These are phyloP conservation scores for Heliothis virescens DNA, from an alignment of 1,140 invertebrate genomes.

Conservation along the genomic window DNA sequence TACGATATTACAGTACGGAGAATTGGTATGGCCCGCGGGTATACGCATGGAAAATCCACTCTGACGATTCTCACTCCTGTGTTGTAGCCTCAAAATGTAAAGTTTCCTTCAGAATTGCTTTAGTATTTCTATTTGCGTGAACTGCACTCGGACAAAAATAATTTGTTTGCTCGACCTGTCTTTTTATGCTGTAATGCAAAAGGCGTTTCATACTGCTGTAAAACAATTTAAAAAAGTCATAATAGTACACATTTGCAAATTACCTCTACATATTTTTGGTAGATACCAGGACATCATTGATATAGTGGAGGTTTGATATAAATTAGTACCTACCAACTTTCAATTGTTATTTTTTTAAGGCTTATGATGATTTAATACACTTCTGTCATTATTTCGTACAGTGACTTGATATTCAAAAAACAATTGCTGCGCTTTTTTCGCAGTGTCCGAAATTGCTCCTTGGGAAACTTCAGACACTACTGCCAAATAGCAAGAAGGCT, in stretches of 20 bases:
- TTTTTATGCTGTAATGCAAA: neutral
- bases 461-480: too few species aligned
- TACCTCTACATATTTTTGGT: neutral
- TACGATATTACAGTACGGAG: neutral
- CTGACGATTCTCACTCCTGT: neutral
- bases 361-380: too few species aligned
- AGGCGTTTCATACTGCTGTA: neutral
- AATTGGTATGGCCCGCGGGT: neutral
- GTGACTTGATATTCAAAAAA: too few species aligned
- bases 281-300: neutral
- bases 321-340: too few species aligned
- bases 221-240: neutral
- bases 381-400: too few species aligned
- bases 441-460: too few species aligned
- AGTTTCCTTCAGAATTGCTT: slow-evolving; percentile 6
- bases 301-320: too few species aligned
- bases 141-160: neutral
- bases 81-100: neutral
- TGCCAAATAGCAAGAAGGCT: neutral
- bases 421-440: too few species aligned
- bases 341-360: too few species aligned
- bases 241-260: neutral
- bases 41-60: neutral
- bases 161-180: neutral
- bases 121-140: neutral